Evolutionary conservation across 2,888 invertebrate genomes (phyloP), one percentile per base, ranked within the genome.

Genomic region (Parnassius glacialis): DNA sequence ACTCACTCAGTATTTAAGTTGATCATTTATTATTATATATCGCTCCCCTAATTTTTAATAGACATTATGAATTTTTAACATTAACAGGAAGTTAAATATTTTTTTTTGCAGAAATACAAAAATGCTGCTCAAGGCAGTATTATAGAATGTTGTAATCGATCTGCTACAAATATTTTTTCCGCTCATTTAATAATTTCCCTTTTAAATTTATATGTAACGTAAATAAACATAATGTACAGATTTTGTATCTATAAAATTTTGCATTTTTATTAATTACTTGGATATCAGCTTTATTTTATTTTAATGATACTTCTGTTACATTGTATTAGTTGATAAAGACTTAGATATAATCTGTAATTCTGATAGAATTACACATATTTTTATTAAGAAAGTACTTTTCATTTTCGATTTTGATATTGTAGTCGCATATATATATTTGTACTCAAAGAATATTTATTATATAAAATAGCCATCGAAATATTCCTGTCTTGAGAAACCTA

Each of bases 241-340:
- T 47, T 12, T 47, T 1, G 12, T 12, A 47, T 1, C 7, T 12
- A 47, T 12, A 12, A 12, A n/a, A 5, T 1, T 47, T 11, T n/a
- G n/a, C 10, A n/a, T 47, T 47, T 12, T 47, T 45, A 7, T 12
- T 45, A 45, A 12, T 7, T 7, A 2, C 45, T 45, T 45, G n/a
- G 7, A 12, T 12, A 3, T 45, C 7, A 45, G 45, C 5, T 45
- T 45, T 7, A 12, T 42, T 10, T 43, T 5, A 42, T 53, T 13
- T 53, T 9, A 16, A 16, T 16, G 16, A 16, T 16, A 53, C 9
- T 41, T 53, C 53, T 11, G 45, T 55, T 55, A 45, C 44, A 43
- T 25, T 55, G 54, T 55, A 45, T 45, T 55, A 44, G 25, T 55
- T 55, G 11, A 55, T 13, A 12, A n/a, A n/a, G 13, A 47, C 9